Percentiles rank a stretch among this genome's conserved stretches.
Evolutionary conservation across 1,140 invertebrate species (phyloP).

Genomic region (Drosophila seguyi): DNA sequence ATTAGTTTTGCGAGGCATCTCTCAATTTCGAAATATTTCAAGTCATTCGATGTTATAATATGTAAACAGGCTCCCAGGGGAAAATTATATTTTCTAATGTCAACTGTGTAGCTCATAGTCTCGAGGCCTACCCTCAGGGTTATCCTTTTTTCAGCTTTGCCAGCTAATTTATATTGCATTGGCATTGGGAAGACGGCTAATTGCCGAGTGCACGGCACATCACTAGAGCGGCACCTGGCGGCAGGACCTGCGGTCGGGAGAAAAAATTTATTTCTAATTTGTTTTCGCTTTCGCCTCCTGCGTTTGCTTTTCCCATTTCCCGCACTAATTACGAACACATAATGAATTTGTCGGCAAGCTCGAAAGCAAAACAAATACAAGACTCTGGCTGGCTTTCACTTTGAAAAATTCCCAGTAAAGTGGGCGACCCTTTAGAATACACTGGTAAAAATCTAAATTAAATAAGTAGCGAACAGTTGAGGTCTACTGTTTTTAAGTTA

Average conservation of each 20-base stretch:
- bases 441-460: background rate
- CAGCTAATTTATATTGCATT: constrained; percentile 70
- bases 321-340: constrained; percentile 58
- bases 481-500: background rate
- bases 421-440: background rate
- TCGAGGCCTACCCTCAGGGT: constrained; percentile 7
- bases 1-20: constrained; percentile 52
- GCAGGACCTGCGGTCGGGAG: background rate
- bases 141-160: background rate
- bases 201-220: constrained; percentile 55
- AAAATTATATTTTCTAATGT: constrained; percentile 46
- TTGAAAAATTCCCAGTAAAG: constrained; percentile 21
- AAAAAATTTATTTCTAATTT: constrained; percentile 26
- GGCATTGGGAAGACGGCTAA: constrained; percentile 46
- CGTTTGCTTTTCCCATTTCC: constrained; percentile 45
- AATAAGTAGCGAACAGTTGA: background rate
- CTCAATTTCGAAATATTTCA: background rate
- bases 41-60: background rate
- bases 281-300: constrained; percentile 32
- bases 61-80: background rate
- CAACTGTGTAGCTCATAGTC: background rate
- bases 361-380: constrained; percentile 31
- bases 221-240: constrained; percentile 44
- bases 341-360: constrained; percentile 49
- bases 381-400: constrained; percentile 15